Base-by-base conservation (phyloP, 2,113 vertebrate genomes). In the Laticauda laticaudata region DNA sequence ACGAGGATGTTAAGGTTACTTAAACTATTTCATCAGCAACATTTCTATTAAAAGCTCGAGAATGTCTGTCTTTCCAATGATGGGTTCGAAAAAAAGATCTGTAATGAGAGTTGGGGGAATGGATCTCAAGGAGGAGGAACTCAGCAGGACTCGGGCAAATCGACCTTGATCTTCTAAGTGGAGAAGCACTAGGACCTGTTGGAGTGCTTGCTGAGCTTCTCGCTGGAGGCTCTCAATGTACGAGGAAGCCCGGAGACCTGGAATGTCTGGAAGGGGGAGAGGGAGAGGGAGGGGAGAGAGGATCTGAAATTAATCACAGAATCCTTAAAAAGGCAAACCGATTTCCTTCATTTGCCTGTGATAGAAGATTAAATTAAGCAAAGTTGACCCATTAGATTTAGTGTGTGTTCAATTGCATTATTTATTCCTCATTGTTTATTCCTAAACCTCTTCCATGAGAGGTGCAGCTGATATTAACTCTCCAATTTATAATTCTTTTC, bases 21-120 rank as follows among this genome's bases (percentile, higher is more conserved):
- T 0, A 4, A 0, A 43, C 64, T 95, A 97, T 93, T 96, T 97
- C 95, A 5, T 95, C 95, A 98, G 98, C 61, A 99, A 97, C 98
- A 99, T 99, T 91, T 99, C 98, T 0, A 94, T 95, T 3, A 99
- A 95, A 57, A 99, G 97, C 92, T 98, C 97, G 0, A 97, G 57
- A 8, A 99, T 98, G 91, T 98, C 98, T 0, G 97, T 92, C 5
- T 97, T 97, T 53, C 99, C 99, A 10, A 99, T 98, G 94, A 99
- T 3, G 0, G 99, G 98, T 48, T 98, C 96, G 96, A 99, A 99
- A 97, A 99, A 99, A 59, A 99, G 99, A 39, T 98, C 98, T 0
- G 97, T 97, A 95, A 99, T 95, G 88, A 99, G 97, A 29, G 96
- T 48, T 0, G 98, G 97, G 0, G 98, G 97, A 93, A 99, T 97